Evolutionary conservation across 2,888 invertebrate species (phyloP).

Genomic region (Acleris laterana): DNA sequence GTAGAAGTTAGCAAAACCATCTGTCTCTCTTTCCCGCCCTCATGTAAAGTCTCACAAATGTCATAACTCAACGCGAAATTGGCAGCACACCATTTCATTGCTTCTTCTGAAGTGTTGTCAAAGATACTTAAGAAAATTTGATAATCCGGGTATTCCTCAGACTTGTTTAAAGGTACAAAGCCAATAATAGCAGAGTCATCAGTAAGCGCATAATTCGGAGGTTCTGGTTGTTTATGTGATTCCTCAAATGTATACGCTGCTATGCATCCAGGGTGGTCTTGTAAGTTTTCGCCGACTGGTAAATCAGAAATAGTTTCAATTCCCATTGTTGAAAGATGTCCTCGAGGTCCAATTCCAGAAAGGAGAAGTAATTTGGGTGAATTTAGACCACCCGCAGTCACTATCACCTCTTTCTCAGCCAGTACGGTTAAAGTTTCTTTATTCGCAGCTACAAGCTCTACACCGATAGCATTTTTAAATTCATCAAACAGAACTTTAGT

Average conservation of each 20-base stretch:
- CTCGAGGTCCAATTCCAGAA: conserved; percentile 66
- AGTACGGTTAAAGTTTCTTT: conserved; percentile 41
- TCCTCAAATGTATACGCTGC: conserved; percentile 8
- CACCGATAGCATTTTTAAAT: conserved; percentile 57
- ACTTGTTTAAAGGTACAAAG: conserved; percentile 2
- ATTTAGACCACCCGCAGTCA: conserved; percentile 66
- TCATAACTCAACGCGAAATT: conserved; percentile 4
- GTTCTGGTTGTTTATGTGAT: conserved; percentile 2
- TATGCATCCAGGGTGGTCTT: conserved; percentile 55
- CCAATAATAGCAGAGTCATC: not conserved
- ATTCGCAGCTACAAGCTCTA: conserved; percentile 55
- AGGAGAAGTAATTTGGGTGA: conserved; percentile 67
- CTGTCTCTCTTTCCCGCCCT: conserved; percentile 20
- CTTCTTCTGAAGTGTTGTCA: not conserved
- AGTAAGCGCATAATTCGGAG: not conserved
- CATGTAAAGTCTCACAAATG: conserved; percentile 6
- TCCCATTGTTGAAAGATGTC: conserved; percentile 49
- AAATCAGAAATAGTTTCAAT: conserved; percentile 57
- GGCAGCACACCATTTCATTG: not conserved
- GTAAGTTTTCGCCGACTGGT: conserved; percentile 65
- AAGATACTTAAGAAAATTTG: not conserved
- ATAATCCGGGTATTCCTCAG: conserved; percentile 17
- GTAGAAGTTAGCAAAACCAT: not conserved
- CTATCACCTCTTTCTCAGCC: conserved; percentile 61
- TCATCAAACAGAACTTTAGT: conserved; percentile 72